Conservation (phyloP, 23 tunicate species). For the Halocynthia roretzi region DNA sequence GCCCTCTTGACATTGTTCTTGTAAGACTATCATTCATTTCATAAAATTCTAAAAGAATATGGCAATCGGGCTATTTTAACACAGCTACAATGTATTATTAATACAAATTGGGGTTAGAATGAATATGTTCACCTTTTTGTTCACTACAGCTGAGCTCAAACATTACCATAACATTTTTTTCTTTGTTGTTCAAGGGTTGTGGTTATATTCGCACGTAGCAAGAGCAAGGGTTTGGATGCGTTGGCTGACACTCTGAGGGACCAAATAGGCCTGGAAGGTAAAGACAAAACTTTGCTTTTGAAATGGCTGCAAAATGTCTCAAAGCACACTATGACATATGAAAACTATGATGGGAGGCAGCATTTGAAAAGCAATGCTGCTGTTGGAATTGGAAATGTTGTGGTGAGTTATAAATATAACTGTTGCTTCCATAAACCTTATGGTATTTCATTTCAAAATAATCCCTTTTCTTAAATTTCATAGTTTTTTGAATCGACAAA, state of each 20-base stretch:
- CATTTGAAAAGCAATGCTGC: too few relatives aligned
- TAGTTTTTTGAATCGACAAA: too few relatives aligned
- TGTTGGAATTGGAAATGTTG: too few relatives aligned
- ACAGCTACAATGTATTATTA: not conserved
- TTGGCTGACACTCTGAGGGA: slow-evolving; percentile 41
- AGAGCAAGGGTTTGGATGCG: slow-evolving; percentile 23
- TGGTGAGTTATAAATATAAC: too few relatives aligned
- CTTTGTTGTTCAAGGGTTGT: not conserved
- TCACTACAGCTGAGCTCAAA: too few relatives aligned
- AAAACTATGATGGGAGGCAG: too few relatives aligned
- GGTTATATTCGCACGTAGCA: slow-evolving; percentile 35
- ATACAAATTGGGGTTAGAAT: not conserved
- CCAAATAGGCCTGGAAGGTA: slow-evolving; percentile 69
- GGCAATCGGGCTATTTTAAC: not conserved
- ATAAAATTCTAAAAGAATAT: not conserved
- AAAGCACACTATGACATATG: not conserved
- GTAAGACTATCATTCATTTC: not conserved
- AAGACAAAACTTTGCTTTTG: slow-evolving; percentile 62
- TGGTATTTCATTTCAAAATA: too few relatives aligned
- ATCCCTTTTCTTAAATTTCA: too few relatives aligned
- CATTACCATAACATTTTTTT: too few relatives aligned
- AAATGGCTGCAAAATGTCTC: slow-evolving; percentile 53
- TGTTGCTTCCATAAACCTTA: too few relatives aligned
- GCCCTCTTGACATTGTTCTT: slow-evolving; percentile 20
- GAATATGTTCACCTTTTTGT: not conserved